Evolutionary conservation across 2,113 vertebrate species (phyloP), one percentile per base, ranked within the genome.

Genomic region (Pyrgilauda ruficollis): DNA sequence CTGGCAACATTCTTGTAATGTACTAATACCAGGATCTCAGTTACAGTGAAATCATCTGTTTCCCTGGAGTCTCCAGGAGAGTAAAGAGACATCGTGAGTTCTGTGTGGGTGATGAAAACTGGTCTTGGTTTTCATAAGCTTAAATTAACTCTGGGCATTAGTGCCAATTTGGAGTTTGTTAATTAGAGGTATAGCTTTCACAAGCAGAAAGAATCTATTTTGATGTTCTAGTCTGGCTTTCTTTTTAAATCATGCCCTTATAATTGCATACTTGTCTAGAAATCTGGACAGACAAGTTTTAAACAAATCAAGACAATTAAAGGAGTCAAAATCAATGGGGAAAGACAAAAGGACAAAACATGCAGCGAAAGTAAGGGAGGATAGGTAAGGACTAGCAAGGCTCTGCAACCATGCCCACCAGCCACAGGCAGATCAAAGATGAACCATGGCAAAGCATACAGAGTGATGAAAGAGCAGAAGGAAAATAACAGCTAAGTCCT

Each of bases 111-210:
- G 56, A 93, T 68, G 70, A 95, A 84, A 43, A 88, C 11, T 24
- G 27, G 61, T 77, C 46, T 90, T 39, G 33, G n/a, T 80, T 86
- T 77, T 66, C 79, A 41, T 50, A 92, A 77, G 43, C 49, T 84
- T 84, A 80, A 88, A 84, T 74, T 94, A 92, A 72, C 33, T 75
- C 67, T 59, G 69, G 68, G 24, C 56, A 72, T 90, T 75, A 86
- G 62, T 80, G 72, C 55, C 82, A 73, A 53, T 49, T 30, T 66
- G 63, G 68, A 92, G 33, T 77, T 90, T 55, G n/a, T 80, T 94
- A 88, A 81, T 83, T 73, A 84, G 83, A 90, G 59, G 68, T 68
- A 83, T 37, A 86, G 21, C 50, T 86, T 94, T 89, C 80, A 86
- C 22, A 89, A 79, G 58, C 74, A 84, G 74, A 89, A 82, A 85